Evolutionary conservation across 92 coral and sea anemone species (phyloP), one percentile per base, ranked within the genome.

Genomic region (Paragorgia papillata): DNA sequence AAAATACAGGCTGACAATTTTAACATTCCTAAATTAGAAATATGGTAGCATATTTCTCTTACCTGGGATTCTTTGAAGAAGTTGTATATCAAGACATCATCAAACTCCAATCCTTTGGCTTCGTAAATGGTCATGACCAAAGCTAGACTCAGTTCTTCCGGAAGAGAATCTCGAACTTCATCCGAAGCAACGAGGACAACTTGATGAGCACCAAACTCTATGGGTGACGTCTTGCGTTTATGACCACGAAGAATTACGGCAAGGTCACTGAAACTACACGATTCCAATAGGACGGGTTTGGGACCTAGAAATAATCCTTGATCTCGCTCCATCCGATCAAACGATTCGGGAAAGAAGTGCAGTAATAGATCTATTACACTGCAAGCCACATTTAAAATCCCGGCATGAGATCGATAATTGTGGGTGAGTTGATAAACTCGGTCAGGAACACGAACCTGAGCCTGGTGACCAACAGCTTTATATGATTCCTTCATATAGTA

Each of bases 391-490:
- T 84, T 81, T 24, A 92, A 84, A 67, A 92, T 92, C 25, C 97
- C 97, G 0, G 96, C 90, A 77, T 92, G 97, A n/a, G 97, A 92
- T 48, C 97, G 92, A 73, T 92, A 92, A 74, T 92, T 92, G 88
- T 92, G 96, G 0, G 97, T 92, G 35, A 92, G 88, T 74, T 92
- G 96, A 75, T 92, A 89, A 15, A 89, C 83, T 32, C 73, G 88
- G 37, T 92, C 85, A 1, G 97, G 97, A 21, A 89, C 95, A 33
- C 57, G 73, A 25, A 84, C 83, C 48, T 58, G 65, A 8, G 74
- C 84, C 7, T 73, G 61, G 26, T 50, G 65, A 20, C 71, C 37
- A 6, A 74, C 82, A 51, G 73, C 56, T 57, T 44, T 60, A 34
- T 66, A 62, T 41, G 89, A 86, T 15, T 84, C 74, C 39, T 87